Conservation (phyloP, 2,888 invertebrate species). For the Melanostoma mellinum region DNA sequence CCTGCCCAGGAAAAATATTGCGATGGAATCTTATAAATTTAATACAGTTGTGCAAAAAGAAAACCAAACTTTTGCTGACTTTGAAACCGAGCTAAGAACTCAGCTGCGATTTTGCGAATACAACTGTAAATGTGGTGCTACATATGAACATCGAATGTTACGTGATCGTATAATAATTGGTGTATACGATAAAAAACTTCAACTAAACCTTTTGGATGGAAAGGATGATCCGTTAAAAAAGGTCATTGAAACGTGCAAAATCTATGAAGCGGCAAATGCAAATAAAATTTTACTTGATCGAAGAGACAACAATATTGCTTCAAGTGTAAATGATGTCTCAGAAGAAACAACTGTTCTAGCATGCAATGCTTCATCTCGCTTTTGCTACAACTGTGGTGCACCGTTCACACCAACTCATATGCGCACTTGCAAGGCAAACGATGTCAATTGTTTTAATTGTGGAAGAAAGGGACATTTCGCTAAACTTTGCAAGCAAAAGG, state of each 20-base stretch:
- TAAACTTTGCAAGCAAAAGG: slow-evolving; percentile 31
- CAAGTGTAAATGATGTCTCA: slow-evolving; percentile 1
- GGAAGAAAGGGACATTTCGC: slow-evolving; percentile 25
- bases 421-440: slow-evolving; percentile 14
- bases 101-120: slow-evolving; percentile 65
- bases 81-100: slow-evolving; percentile 54
- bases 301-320: slow-evolving; percentile 1
- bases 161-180: slow-evolving; percentile 69
- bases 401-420: slow-evolving; percentile 27
- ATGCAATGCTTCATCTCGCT: slow-evolving; percentile 22
- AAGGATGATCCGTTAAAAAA: slow-evolving; percentile 46
- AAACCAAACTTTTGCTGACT: slow-evolving; percentile 39
- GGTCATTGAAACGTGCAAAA: slow-evolving; percentile 66
- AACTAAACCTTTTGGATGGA: slow-evolving; percentile 70
- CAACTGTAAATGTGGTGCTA: slow-evolving; percentile 51
- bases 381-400: slow-evolving; percentile 25
- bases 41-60: slow-evolving; percentile 27
- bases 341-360: slow-evolving; percentile 12
- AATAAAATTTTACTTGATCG: slow-evolving; percentile 47
- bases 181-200: slow-evolving; percentile 67
- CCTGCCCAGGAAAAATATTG: slow-evolving; percentile 36
- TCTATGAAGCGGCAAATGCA: slow-evolving; percentile 53
- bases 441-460: slow-evolving; percentile 10
- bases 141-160: slow-evolving; percentile 69
- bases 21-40: slow-evolving; percentile 44